A percentile compares a stretch with the other conserved stretches of the same genome.
Conservation (phyloP, 2,888 invertebrate species). For the Pycnomerus fuliginosus region DNA sequence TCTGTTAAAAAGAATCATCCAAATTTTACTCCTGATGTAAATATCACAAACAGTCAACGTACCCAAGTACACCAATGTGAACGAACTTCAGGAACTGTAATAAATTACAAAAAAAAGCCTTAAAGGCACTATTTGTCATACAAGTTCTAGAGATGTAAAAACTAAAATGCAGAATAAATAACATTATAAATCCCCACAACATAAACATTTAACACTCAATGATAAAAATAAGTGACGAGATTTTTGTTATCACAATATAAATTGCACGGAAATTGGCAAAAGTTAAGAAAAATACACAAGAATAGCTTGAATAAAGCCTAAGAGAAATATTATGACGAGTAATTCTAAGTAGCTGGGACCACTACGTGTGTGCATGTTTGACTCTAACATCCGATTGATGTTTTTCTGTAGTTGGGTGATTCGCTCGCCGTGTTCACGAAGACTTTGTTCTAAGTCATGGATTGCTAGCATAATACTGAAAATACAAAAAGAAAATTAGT, state of each 20-base stretch:
- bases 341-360: conserved; percentile 31
- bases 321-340: conserved; percentile 36
- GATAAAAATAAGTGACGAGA: conserved; percentile 18
- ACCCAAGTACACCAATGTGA: background rate
- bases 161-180: background rate
- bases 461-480: conserved; percentile 45
- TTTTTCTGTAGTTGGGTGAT: conserved; percentile 42
- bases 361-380: conserved; percentile 27
- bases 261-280: conserved; percentile 41
- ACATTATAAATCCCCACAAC: background rate
- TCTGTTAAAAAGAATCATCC: too few species aligned
- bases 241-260: conserved; percentile 21
- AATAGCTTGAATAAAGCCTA: conserved; percentile 41
- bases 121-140: background rate
- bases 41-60: too few species aligned
- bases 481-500: too few species aligned
- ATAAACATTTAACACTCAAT: conserved; percentile 3
- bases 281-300: conserved; percentile 54
- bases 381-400: conserved; percentile 38
- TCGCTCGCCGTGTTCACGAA: conserved; percentile 43
- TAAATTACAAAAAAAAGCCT: background rate
- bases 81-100: background rate
- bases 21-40: too few species aligned
- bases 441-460: conserved; percentile 42
- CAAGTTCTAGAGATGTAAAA: conserved; percentile 1